Conservation (phyloP, 1,140 invertebrate genomes). For the Cepaea nemoralis region DNA sequence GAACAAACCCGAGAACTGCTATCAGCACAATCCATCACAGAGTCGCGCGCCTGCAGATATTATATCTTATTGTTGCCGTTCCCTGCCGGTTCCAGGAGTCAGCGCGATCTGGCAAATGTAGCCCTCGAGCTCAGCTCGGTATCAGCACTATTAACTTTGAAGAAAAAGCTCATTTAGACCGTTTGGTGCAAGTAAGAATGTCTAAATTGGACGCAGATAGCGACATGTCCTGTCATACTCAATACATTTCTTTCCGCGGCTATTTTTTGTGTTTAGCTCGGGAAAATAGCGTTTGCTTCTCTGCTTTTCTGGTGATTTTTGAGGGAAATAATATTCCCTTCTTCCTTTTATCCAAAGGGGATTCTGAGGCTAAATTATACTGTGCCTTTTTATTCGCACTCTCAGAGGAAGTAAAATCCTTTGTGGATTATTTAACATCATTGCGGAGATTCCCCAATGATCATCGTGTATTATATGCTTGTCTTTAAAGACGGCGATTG, state of each 20-base stretch:
- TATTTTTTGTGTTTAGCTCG: too few relatives aligned
- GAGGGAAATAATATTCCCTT: too few relatives aligned
- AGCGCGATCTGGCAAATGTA: slow-evolving; percentile 21
- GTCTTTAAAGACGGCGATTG: too few relatives aligned
- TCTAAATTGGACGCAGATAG: slow-evolving; percentile 25
- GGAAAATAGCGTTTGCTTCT: too few relatives aligned
- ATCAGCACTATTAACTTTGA: slow-evolving; percentile 21
- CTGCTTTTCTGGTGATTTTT: too few relatives aligned
- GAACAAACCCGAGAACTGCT: slow-evolving; percentile 15
- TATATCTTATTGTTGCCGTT: slow-evolving; percentile 35
- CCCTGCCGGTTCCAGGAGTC: neutral
- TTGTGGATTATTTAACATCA: too few relatives aligned
- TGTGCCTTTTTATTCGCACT: too few relatives aligned
- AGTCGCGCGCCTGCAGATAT: slow-evolving; percentile 25
- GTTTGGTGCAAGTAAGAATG: neutral
- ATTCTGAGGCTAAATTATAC: too few relatives aligned
- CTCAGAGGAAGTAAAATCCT: too few relatives aligned
- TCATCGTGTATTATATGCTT: too few relatives aligned
- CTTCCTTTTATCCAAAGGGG: too few relatives aligned
- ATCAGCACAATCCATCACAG: slow-evolving; percentile 32
- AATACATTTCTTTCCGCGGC: neutral
- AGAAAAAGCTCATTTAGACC: slow-evolving; percentile 7
- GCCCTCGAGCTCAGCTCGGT: neutral
- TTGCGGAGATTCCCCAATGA: too few relatives aligned
- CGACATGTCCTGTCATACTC: neutral